Evolutionary conservation across 2,888 invertebrate genomes (phyloP).

Genomic region (Cerastoderma edule): DNA sequence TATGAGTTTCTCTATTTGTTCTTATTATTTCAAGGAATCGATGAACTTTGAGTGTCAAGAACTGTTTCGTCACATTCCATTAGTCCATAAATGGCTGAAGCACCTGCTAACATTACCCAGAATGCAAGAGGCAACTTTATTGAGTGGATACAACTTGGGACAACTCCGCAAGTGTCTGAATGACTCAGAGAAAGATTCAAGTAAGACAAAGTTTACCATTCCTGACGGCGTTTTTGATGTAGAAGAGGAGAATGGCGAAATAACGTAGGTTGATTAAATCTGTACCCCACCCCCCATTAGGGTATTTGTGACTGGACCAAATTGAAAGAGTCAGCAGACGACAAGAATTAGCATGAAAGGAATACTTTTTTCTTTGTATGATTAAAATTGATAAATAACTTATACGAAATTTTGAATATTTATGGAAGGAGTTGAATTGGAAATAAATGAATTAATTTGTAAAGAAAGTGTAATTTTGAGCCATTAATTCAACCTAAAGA

Average conservation of each 20-base stretch:
- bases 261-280: slow-evolving; percentile 51
- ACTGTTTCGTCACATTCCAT: slow-evolving; percentile 51
- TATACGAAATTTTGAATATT: no score
- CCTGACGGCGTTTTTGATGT: slow-evolving; percentile 49
- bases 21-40: slow-evolving; percentile 83
- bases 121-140: slow-evolving; percentile 57
- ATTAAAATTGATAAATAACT: no score
- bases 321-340: no score
- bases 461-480: no score
- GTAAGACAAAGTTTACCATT: slow-evolving; percentile 29
- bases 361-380: no score
- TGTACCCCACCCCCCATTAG: no score
- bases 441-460: no score
- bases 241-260: slow-evolving; percentile 63
- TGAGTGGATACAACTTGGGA: slow-evolving; percentile 57
- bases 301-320: no score
- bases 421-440: no score
- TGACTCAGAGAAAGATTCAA: background rate
- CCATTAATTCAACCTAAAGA: no score
- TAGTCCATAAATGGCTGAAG: slow-evolving; percentile 62
- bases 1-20: background rate
- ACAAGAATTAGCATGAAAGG: no score
- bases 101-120: slow-evolving; percentile 64
- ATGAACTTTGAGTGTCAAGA: slow-evolving; percentile 49
- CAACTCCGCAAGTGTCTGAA: slow-evolving; percentile 31